These are phyloP conservation scores for Apamea sordens DNA, from an alignment of 2,888 invertebrate species.

Conservation along the genomic window DNA sequence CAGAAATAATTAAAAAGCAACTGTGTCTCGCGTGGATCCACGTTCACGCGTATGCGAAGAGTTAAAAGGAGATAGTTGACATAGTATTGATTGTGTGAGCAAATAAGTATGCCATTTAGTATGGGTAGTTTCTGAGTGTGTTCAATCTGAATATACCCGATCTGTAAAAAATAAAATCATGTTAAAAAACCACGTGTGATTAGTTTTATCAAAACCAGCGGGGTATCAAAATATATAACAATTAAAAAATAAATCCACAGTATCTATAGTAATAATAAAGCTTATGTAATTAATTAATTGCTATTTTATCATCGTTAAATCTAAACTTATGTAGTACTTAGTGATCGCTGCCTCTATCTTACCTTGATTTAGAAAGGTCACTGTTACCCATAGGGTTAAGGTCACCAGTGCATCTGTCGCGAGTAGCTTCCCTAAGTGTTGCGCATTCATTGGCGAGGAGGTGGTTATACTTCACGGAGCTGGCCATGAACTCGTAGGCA, in stretches of 20 bases:
- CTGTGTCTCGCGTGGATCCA: not conserved
- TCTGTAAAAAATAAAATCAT: constrained; percentile 68
- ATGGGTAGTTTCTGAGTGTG: constrained; percentile 73
- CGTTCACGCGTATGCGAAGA: not conserved
- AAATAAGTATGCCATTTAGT: constrained; percentile 37
- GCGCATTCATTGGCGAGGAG: constrained; percentile 76
- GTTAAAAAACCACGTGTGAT: not conserved
- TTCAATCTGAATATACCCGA: constrained; percentile 80
- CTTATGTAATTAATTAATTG: not conserved
- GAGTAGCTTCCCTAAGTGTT: constrained; percentile 68
- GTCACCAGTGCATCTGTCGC: constrained; percentile 73
- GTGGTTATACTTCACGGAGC: constrained; percentile 76
- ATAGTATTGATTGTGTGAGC: not conserved
- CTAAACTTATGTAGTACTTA: not conserved
- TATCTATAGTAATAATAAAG: not conserved
- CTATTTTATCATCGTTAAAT: not conserved
- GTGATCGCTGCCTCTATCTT: constrained; percentile 25
- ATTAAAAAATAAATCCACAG: too few species aligned
- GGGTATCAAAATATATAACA: too few species aligned
- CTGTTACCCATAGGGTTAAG: constrained; percentile 77
- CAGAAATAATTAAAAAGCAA: not conserved
- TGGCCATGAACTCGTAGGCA: constrained; percentile 78
- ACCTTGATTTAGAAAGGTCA: constrained; percentile 76
- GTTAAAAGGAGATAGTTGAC: not conserved
- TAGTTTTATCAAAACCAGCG: not conserved